Conservation (phyloP, 2,888 invertebrate species). For the Eumerus sabulonum region DNA sequence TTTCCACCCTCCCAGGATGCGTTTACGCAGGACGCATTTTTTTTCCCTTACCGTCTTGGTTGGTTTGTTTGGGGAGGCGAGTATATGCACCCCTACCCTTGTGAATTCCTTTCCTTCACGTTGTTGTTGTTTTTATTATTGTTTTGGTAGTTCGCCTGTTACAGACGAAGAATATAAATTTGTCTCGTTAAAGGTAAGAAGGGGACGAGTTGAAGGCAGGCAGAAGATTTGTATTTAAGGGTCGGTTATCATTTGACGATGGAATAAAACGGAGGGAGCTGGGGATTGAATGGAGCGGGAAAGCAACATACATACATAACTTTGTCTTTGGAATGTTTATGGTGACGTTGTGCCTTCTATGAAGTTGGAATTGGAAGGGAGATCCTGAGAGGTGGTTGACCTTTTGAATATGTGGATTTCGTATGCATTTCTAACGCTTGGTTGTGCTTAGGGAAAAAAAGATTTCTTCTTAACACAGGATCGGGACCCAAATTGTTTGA, state of each 20-base stretch:
- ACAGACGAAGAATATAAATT: conserved; percentile 28
- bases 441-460: no score
- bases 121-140: conserved; percentile 25
- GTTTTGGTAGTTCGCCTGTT: conserved; percentile 33
- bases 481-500: no score
- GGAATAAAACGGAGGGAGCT: conserved; percentile 26
- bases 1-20: conserved; percentile 63
- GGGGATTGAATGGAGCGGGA: conserved; percentile 6
- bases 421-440: conserved; percentile 14
- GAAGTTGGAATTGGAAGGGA: conserved; percentile 19
- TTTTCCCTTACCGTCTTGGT: conserved; percentile 28
- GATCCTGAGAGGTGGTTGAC: conserved; percentile 56
- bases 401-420: conserved; percentile 10
- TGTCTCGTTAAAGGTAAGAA: conserved; percentile 52
- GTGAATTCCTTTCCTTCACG: conserved; percentile 5
- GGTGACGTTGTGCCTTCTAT: no score
- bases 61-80: conserved; percentile 44
- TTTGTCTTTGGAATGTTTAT: neutral
- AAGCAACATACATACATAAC: neutral
- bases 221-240: no score
- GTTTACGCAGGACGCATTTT: conserved; percentile 64
- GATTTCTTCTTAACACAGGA: no score
- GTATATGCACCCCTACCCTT: no score
- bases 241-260: neutral
- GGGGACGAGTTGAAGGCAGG: conserved; percentile 35